phyloP scores from a whole-genome alignment of 2,888 invertebrate species.

The Drosophila quinaria region DNA sequence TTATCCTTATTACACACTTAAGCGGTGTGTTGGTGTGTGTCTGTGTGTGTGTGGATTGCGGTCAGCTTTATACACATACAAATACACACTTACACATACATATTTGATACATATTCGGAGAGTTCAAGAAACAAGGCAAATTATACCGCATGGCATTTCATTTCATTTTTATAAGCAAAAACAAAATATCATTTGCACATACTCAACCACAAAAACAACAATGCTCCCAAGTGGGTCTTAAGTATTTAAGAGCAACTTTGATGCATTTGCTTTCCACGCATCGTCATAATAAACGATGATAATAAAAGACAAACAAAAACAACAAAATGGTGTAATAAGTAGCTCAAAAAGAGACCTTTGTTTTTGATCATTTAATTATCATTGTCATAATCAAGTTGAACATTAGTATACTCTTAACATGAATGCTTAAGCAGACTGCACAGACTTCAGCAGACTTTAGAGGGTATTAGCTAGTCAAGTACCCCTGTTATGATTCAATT shows the following conservation, averaged over 20 bases:
- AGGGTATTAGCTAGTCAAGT: constrained; percentile 1
- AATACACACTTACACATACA: constrained; percentile 3
- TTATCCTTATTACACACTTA: constrained; percentile 71
- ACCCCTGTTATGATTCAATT: background rate
- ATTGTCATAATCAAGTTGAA: constrained; percentile 10
- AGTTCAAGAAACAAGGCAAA: constrained; percentile 41
- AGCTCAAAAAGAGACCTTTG: constrained; percentile 1
- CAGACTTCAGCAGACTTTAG: too few relatives aligned
- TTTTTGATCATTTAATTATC: constrained; percentile 25
- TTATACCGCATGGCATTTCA: constrained; percentile 48
- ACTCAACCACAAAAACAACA: constrained; percentile 17
- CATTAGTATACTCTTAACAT: constrained; percentile 3
- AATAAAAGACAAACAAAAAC: constrained; percentile 11
- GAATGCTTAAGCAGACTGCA: background rate
- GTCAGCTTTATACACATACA: constrained; percentile 20
- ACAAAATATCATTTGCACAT: constrained; percentile 40
- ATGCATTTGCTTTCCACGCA: constrained; percentile 16
- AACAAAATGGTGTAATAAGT: constrained; percentile 14
- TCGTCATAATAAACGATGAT: constrained; percentile 22
- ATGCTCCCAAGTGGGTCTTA: constrained; percentile 32
- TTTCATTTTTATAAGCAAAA: constrained; percentile 46
- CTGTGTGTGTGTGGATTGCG: constrained; percentile 20
- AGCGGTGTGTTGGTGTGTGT: constrained; percentile 29
- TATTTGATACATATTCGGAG: background rate
- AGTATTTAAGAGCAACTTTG: constrained; percentile 36